These are phyloP conservation scores for Drosophila niveifrons DNA, from an alignment of 2,888 invertebrate genomes.

Conservation along the genomic window DNA sequence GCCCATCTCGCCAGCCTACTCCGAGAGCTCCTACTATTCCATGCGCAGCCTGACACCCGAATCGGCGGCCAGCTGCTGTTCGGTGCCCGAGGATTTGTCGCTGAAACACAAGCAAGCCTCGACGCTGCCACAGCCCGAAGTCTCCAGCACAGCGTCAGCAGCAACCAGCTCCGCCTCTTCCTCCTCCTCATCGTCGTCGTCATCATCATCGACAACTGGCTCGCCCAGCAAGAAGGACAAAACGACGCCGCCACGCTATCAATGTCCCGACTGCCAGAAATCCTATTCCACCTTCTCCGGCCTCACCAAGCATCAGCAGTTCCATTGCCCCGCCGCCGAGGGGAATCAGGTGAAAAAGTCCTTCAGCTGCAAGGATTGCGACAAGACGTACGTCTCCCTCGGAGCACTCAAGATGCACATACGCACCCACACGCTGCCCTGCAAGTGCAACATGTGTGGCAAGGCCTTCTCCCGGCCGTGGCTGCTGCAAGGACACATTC, in stretches of 20 bases:
- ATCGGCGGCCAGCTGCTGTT: slow-evolving; percentile 79
- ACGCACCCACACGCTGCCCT: slow-evolving; percentile 98
- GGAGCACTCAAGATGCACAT: slow-evolving; percentile 99
- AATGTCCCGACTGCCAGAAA: slow-evolving; percentile 97
- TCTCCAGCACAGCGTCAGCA: background rate
- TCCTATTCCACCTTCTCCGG: slow-evolving; percentile 98
- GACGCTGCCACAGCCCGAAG: background rate
- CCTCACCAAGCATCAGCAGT: slow-evolving; percentile 97
- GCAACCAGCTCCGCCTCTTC: slow-evolving; percentile 11
- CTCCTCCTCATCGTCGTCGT: background rate
- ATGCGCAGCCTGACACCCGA: slow-evolving; percentile 85
- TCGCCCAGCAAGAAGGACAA: slow-evolving; percentile 84
- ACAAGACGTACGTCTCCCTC: slow-evolving; percentile 97
- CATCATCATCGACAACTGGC: slow-evolving; percentile 39
- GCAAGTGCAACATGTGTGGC: slow-evolving; percentile 98
- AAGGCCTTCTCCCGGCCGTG: slow-evolving; percentile 99
- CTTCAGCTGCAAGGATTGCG: slow-evolving; percentile 98
- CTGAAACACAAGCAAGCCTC: slow-evolving; percentile 77
- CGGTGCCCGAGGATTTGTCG: slow-evolving; percentile 84
- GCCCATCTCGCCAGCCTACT: slow-evolving; percentile 85
- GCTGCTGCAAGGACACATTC: slow-evolving; percentile 98
- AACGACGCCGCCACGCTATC: slow-evolving; percentile 89
- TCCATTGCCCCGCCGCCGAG: slow-evolving; percentile 95
- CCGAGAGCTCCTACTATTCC: slow-evolving; percentile 85
- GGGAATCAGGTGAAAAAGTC: slow-evolving; percentile 95